Conservation (phyloP, 2,888 invertebrate genomes). For the Parelbella ahira region DNA sequence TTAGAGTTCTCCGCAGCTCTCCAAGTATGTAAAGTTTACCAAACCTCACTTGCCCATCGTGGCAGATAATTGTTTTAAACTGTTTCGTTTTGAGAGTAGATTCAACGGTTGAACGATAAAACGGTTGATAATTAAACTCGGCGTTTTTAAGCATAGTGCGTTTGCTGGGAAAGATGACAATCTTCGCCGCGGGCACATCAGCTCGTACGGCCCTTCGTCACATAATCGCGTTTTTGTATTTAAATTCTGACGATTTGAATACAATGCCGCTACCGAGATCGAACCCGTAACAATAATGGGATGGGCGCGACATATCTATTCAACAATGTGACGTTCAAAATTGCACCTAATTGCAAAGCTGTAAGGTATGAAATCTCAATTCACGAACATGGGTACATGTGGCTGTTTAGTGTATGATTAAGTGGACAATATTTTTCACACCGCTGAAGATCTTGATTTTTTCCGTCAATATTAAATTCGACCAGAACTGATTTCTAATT, state of each 20-base stretch:
- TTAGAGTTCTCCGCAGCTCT: no score
- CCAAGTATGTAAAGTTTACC: no score
- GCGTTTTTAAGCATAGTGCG: constrained; percentile 44
- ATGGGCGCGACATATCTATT: constrained; percentile 50
- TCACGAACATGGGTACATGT: neutral
- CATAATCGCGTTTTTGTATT: constrained; percentile 79
- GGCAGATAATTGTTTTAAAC: no score
- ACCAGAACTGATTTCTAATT: no score
- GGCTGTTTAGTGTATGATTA: constrained; percentile 7
- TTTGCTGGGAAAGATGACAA: constrained; percentile 54
- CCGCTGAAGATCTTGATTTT: constrained; percentile 51
- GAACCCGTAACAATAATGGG: constrained; percentile 55
- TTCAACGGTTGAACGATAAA: no score
- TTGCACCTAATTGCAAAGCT: neutral
- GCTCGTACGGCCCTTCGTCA: constrained; percentile 68
- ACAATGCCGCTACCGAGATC: constrained; percentile 75
- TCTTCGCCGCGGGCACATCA: constrained; percentile 56
- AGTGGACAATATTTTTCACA: constrained; percentile 48
- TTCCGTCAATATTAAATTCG: constrained; percentile 44
- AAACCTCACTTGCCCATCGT: no score
- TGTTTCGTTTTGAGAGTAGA: neutral
- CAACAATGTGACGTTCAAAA: neutral
- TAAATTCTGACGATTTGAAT: constrained; percentile 76
- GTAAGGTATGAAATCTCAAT: neutral
- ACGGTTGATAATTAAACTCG: no score